A percentile compares a stretch with the other conserved stretches of the same genome.
Evolutionary conservation across 2,888 invertebrate species (phyloP).

Genomic region (Rapana venosa): DNA sequence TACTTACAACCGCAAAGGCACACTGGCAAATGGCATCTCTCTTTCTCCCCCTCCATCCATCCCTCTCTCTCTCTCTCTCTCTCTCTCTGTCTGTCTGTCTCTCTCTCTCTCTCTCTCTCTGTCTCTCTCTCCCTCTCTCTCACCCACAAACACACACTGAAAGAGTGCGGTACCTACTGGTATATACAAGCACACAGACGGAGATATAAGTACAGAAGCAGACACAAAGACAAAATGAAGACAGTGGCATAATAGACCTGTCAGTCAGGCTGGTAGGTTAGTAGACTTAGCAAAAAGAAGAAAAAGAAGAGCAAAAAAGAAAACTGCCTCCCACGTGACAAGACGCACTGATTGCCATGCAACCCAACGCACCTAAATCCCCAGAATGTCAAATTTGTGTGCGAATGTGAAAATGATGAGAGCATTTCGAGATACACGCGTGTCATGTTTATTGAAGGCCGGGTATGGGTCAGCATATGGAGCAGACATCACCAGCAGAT

Average conservation of each 20-base stretch:
- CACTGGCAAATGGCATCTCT: background rate
- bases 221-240: background rate
- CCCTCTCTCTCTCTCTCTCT: background rate
- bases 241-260: background rate
- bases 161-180: no score
- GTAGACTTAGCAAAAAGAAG: background rate
- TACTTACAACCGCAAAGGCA: background rate
- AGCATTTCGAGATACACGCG: no score
- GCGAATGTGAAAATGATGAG: no score
- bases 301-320: no score
- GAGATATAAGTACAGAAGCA: background rate
- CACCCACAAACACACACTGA: background rate
- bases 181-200: background rate
- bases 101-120: conserved; percentile 11
- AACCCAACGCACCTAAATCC: no score
- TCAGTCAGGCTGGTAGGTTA: background rate
- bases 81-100: conserved; percentile 1
- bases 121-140: background rate
- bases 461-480: no score
- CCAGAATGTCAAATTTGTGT: no score
- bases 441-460: no score
- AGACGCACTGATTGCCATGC: no score
- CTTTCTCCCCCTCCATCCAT: background rate
- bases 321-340: no score
- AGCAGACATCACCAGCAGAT: no score